Base-by-base conservation (phyloP, 2,797 vertebrate species). In the Onychomys torridus region DNA sequence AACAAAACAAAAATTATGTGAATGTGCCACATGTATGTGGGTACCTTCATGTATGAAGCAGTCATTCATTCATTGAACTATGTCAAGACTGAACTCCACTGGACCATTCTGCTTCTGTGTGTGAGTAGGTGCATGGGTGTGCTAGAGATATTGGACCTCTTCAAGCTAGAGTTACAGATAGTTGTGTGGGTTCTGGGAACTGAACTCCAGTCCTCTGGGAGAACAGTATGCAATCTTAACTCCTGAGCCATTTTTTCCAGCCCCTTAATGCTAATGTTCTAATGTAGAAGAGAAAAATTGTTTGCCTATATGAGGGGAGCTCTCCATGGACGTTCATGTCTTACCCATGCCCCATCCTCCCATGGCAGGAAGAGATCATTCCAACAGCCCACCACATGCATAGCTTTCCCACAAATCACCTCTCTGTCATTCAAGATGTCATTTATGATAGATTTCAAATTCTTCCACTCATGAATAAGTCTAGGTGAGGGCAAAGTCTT, bases 391-490 rank as follows among this genome's bases (percentile, higher is more conserved):
- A 79, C 63, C 43, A 69, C 4, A 11, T 11, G 2, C 32, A 34
- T 9, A 40, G 49, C 55, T 86, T 52, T 87, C 55, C 79, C 27
- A 61, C 8, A 57, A 27, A 43, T 95, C 61, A 97, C 96, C 96
- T 97, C 90, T 77, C 27, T 57, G 19, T 83, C 43, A 29, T 86
- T 79, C 79, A 93, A 73, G 57, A 27, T 76, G 17, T 59, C 14
- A 25, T 90, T 19, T 86, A 97, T 81, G 90, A 94, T 59, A 34
- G 32, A 5, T 87, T 91, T 94, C 88, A 97, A 95, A 78, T 96
- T 73, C 57, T 96, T 95, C 96, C 87, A 86, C 25, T 89, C 34
- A 83, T 96, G 97, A 94, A 97, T 93, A 89, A 97, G 89, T 91
- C 96, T 96, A 10, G 46, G 57, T 59, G 95, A 96, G 19, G 88